A percentile compares a stretch with the other conserved stretches of the same genome.
Conservation (phyloP, 2,797 vertebrate genomes). For the Lepidocolaptes lacrymiger region DNA sequence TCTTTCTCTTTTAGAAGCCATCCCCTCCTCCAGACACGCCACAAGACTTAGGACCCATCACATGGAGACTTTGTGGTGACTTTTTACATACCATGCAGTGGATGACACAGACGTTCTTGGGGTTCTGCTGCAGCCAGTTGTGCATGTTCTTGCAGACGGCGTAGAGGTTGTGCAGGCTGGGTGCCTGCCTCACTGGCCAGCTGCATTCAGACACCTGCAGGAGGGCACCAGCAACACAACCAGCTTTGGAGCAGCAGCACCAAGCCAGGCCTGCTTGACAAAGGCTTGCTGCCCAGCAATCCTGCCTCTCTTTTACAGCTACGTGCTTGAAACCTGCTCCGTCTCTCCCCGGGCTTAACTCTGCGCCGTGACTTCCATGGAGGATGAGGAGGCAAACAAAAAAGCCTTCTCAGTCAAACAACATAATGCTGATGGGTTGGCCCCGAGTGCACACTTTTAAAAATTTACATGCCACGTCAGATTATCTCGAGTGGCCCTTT, state of each 20-base stretch:
- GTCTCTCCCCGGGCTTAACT: not conserved
- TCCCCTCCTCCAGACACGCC: not conserved
- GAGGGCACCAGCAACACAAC: not conserved
- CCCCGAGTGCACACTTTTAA: not conserved
- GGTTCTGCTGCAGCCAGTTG: constrained; percentile 98
- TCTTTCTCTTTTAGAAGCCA: not conserved
- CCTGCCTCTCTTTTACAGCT: not conserved
- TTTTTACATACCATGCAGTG: constrained; percentile 84
- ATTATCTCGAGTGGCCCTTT: not conserved
- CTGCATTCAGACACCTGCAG: constrained; percentile 96
- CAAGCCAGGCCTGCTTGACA: not conserved
- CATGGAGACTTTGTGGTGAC: not conserved
- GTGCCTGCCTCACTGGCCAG: constrained; percentile 94
- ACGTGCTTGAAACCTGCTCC: not conserved
- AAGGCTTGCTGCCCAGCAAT: not conserved
- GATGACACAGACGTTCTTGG: constrained; percentile 98
- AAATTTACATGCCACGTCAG: not conserved
- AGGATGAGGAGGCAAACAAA: not conserved
- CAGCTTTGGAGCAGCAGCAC: not conserved
- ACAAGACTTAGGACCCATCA: not conserved
- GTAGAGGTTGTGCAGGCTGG: constrained; percentile 96
- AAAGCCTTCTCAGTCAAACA: not conserved
- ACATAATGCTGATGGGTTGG: not conserved
- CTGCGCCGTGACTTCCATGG: not conserved
- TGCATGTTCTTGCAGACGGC: constrained; percentile 99